Percentiles rank a stretch among this genome's conserved stretches.
Evolutionary conservation across 2,888 invertebrate species (phyloP).

Genomic region (Caenorhabditis sp.): DNA sequence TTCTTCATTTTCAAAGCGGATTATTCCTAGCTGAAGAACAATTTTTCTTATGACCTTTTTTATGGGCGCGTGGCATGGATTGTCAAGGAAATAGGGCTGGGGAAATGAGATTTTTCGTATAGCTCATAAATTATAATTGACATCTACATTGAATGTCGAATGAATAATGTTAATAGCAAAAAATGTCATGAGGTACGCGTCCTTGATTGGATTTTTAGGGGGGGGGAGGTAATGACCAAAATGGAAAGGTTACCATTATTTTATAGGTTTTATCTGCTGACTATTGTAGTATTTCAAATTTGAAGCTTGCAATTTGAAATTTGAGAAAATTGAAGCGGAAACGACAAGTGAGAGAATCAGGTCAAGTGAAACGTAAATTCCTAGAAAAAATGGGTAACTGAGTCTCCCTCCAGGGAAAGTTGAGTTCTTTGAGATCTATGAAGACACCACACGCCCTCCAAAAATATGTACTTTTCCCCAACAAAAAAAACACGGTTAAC

Average conservation of each 20-base stretch:
- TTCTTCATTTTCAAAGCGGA: background rate
- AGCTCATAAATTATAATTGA: slow-evolving; percentile 1
- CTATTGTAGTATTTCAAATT: no score
- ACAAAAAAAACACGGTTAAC: no score
- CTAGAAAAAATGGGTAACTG: background rate
- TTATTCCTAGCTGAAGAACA: background rate
- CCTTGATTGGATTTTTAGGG: no score
- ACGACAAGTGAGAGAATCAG: background rate
- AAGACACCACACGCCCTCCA: background rate
- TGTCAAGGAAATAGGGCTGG: no score
- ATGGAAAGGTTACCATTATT: no score
- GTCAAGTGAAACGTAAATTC: slow-evolving; percentile 1
- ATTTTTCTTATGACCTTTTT: slow-evolving; percentile 4
- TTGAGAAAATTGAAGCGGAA: background rate
- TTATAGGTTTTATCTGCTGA: no score
- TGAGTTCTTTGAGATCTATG: background rate
- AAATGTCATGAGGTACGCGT: background rate
- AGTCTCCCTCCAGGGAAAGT: background rate
- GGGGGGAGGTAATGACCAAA: no score
- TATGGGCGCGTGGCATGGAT: background rate
- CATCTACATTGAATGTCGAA: background rate
- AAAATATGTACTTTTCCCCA: no score
- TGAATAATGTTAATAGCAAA: background rate
- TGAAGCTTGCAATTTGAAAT: background rate
- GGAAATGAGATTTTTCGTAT: slow-evolving; percentile 2